These are phyloP conservation scores for Volucella inanis DNA, from an alignment of 2,888 invertebrate genomes.

Conservation along the genomic window DNA sequence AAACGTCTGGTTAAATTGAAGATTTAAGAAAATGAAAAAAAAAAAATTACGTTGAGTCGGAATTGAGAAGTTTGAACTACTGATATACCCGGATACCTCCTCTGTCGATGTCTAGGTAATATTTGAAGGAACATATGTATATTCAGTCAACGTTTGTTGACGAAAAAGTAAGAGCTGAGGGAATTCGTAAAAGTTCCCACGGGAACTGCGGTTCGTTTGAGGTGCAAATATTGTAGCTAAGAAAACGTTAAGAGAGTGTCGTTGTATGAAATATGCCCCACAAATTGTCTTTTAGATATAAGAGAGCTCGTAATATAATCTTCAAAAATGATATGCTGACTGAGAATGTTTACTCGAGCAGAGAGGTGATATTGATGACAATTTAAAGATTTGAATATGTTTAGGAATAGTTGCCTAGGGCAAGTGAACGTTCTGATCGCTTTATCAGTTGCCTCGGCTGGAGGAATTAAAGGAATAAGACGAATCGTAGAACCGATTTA, in stretches of 20 bases:
- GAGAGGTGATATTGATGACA: no score
- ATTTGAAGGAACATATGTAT: constrained; percentile 29
- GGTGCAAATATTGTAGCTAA: neutral
- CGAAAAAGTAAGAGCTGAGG: constrained; percentile 12
- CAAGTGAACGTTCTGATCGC: no score
- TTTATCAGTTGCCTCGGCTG: no score
- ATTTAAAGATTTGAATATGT: no score
- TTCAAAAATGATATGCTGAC: no score
- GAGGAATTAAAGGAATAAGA: no score
- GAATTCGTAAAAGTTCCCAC: neutral
- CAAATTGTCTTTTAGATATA: neutral
- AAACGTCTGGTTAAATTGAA: constrained; percentile 59
- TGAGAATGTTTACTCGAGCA: no score
- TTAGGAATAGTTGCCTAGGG: no score
- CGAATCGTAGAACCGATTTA: no score
- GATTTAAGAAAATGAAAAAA: constrained; percentile 37
- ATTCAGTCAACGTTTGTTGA: neutral
- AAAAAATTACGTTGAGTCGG: neutral
- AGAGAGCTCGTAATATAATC: no score
- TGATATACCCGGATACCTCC: no score
- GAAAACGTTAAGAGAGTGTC: constrained; percentile 10
- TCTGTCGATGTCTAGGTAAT: constrained; percentile 1
- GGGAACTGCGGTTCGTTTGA: constrained; percentile 16
- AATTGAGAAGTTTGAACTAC: no score
- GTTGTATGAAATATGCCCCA: neutral